These are phyloP conservation scores for Protosalanx chinensis DNA, from an alignment of 2,797 vertebrate species.

Conservation along the genomic window DNA sequence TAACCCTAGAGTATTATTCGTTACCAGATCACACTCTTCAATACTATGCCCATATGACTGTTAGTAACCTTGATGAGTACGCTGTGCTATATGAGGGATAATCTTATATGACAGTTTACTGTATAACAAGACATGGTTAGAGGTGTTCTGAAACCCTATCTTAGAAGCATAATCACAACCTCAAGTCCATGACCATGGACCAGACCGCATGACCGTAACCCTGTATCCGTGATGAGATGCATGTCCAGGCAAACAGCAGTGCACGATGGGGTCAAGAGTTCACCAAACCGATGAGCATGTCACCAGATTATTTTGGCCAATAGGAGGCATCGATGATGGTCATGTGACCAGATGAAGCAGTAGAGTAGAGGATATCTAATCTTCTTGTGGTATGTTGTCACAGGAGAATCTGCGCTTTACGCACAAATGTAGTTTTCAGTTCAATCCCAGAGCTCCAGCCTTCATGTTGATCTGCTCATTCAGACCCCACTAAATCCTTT, in stretches of 20 bases:
- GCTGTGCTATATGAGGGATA: no score
- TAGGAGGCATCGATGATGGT: neutral
- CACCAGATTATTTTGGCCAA: neutral
- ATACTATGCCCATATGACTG: no score
- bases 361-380: neutral
- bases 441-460: constrained; percentile 33
- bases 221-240: neutral
- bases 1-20: no score
- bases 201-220: neutral
- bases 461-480: constrained; percentile 36
- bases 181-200: neutral
- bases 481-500: constrained; percentile 39
- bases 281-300: neutral
- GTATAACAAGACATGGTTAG: no score
- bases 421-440: constrained; percentile 27
- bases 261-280: neutral
- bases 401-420: constrained; percentile 39
- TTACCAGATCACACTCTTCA: no score
- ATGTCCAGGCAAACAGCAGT: neutral
- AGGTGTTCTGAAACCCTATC: neutral
- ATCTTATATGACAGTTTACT: no score
- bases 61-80: no score
- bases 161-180: neutral
- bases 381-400: neutral
- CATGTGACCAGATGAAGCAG: neutral